These are phyloP conservation scores for Ptychochromis oligacanthus DNA, from an alignment of 2,113 vertebrate species.

Conservation along the genomic window DNA sequence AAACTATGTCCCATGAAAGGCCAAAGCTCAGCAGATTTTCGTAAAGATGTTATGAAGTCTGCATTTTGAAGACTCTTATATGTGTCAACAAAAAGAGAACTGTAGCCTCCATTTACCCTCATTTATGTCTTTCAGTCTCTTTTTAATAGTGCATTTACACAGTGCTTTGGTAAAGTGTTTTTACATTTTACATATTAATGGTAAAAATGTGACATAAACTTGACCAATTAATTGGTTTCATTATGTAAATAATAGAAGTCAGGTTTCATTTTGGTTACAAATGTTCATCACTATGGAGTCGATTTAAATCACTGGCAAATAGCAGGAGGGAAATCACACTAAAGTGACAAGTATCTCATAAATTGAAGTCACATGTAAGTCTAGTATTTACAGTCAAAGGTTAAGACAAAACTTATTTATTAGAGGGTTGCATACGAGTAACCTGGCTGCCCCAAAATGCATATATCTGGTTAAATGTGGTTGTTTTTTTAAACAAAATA, in stretches of 20 bases:
- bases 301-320: neutral
- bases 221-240: neutral
- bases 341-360: neutral
- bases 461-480: neutral
- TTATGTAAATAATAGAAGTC: too few species aligned
- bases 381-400: neutral
- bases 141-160: neutral
- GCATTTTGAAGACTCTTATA: neutral
- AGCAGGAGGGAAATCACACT: too few species aligned
- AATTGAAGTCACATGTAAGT: neutral
- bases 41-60: too few species aligned
- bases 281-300: neutral
- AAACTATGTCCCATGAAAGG: neutral
- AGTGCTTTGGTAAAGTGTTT: neutral
- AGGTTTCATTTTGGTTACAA: neutral
- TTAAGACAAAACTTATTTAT: neutral
- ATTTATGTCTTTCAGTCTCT: neutral
- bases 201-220: slow-evolving; percentile 7
- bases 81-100: slow-evolving; percentile 1
- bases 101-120: neutral
- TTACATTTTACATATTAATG: neutral
- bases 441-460: neutral
- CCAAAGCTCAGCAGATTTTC: too few species aligned
- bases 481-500: too few species aligned
- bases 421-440: neutral